Evolutionary conservation across 2,113 vertebrate genomes (phyloP).

Genomic region (Numenius arquata): DNA sequence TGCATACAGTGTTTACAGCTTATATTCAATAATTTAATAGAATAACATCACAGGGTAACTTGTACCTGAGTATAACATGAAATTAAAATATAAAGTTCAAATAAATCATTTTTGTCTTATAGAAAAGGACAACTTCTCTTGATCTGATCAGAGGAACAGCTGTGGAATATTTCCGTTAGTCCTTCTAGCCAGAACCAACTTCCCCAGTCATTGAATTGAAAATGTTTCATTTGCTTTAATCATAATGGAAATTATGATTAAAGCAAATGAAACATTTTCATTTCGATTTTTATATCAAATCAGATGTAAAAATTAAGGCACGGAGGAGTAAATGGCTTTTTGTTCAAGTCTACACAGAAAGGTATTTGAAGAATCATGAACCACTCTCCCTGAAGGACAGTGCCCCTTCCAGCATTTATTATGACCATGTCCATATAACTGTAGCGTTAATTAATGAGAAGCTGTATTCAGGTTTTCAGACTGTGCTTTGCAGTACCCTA

Average conservation of each 20-base stretch:
- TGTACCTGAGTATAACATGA: not conserved
- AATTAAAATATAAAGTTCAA: not conserved
- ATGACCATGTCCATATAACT: not conserved
- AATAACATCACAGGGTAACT: not conserved
- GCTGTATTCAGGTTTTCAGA: not conserved
- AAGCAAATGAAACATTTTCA: no score
- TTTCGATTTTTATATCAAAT: not conserved
- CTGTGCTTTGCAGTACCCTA: not conserved
- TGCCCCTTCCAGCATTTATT: not conserved
- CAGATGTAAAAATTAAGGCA: conserved; percentile 25
- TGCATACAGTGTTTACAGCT: not conserved
- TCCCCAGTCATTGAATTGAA: not conserved
- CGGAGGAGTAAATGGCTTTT: not conserved
- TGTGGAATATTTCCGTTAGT: not conserved
- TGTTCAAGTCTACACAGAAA: not conserved
- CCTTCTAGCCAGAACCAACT: not conserved
- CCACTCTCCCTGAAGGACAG: not conserved
- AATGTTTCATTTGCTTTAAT: conserved; percentile 7
- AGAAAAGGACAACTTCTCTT: not conserved
- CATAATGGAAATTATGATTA: not conserved
- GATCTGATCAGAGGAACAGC: not conserved
- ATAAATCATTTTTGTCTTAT: not conserved
- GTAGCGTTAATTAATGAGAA: not conserved
- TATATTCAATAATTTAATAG: not conserved
- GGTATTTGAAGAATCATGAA: not conserved